These are phyloP conservation scores for Ciconia boyciana DNA, from an alignment of 2,113 vertebrate species.

Conservation along the genomic window DNA sequence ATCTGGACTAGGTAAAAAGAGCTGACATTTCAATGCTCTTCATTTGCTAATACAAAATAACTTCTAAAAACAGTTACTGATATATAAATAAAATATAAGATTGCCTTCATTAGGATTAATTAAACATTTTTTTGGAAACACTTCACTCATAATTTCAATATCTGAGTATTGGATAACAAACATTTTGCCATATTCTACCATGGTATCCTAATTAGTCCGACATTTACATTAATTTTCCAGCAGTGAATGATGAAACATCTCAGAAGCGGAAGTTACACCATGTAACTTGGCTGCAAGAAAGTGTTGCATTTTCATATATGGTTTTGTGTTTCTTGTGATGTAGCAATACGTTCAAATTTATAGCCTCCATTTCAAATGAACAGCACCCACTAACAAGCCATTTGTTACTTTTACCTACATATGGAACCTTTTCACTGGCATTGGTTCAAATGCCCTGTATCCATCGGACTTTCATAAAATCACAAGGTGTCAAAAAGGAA, in stretches of 20 bases:
- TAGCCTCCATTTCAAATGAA: conserved; percentile 12
- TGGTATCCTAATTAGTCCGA: background rate
- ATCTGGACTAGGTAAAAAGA: background rate
- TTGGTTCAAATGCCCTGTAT: background rate
- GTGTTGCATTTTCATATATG: background rate
- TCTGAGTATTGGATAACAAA: background rate
- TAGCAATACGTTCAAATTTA: conserved; percentile 24
- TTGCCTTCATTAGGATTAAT: background rate
- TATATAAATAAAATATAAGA: background rate
- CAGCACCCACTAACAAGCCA: background rate
- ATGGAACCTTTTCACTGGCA: background rate
- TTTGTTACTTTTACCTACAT: conserved; percentile 28
- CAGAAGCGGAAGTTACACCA: conserved; percentile 23
- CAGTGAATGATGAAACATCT: background rate
- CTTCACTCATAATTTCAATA: background rate
- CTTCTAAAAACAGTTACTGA: background rate
- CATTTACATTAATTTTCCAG: conserved; percentile 12
- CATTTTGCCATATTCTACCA: background rate
- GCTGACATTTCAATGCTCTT: background rate
- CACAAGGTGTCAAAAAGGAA: conserved; percentile 1
- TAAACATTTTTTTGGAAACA: background rate
- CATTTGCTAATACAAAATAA: background rate
- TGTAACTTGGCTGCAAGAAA: background rate
- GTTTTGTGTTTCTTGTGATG: background rate
- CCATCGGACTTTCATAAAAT: background rate